Evolutionary conservation across 2,888 invertebrate genomes (phyloP).

Genomic region (Ormyrus labotus): DNA sequence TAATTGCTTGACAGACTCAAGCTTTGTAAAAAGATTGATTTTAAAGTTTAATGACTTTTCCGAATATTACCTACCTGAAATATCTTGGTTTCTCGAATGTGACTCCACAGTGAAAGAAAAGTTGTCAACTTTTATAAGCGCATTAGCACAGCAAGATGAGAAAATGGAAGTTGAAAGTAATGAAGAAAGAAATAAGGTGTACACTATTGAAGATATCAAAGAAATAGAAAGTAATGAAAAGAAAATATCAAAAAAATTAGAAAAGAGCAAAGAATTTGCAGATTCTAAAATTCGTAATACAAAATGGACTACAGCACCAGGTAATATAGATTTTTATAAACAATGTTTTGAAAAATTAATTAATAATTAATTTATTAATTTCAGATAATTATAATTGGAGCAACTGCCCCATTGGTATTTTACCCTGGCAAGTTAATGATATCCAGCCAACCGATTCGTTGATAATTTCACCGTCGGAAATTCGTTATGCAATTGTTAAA

Average conservation of each 20-base stretch:
- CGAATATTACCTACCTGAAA: constrained; percentile 61
- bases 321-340: constrained; percentile 53
- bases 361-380: constrained; percentile 1
- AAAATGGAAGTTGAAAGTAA: constrained; percentile 52
- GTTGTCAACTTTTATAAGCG: constrained; percentile 63
- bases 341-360: constrained; percentile 21
- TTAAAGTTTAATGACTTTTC: constrained; percentile 65
- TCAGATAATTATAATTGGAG: constrained; percentile 74
- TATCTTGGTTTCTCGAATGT: constrained; percentile 63
- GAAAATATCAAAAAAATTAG: constrained; percentile 16
- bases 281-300: constrained; percentile 65
- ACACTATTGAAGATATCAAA: constrained; percentile 76
- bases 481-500: constrained; percentile 54
- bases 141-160: constrained; percentile 67
- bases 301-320: constrained; percentile 64
- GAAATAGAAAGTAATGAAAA: constrained; percentile 35
- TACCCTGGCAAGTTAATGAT: constrained; percentile 76
- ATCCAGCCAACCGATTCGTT: constrained; percentile 60
- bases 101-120: constrained; percentile 58
- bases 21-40: constrained; percentile 64
- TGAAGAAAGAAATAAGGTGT: constrained; percentile 69
- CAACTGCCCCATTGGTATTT: constrained; percentile 77
- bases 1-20: constrained; percentile 61
- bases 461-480: constrained; percentile 26
- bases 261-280: constrained; percentile 52